Base-by-base conservation (phyloP, 2,113 vertebrate species). In the Peromyscus maniculatus region DNA sequence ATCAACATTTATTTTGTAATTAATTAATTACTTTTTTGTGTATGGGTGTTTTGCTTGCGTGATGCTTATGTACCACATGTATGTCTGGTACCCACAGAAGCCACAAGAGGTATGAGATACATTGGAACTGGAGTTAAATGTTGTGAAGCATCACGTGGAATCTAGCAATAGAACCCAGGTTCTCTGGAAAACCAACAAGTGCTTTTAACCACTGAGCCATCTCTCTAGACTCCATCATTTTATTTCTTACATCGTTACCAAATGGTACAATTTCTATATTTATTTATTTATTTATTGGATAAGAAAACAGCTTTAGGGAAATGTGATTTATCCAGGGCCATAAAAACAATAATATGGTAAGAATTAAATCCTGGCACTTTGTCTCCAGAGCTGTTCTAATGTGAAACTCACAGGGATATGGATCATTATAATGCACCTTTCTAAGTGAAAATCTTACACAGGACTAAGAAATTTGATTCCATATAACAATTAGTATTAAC, bases 401-500 rank as follows among this genome's bases (percentile, higher is more conserved):
- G 31, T 91, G 64, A 92, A 91, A 93, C 31, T 77, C 43, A 91
- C 10, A 87, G 12, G 55, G 92, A 82, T 69, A 82, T 49, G 52
- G 39, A 86, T 83, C 1, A 1, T 82, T 46, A 72, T 28, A 83
- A 17, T 75, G 11, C 1, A 93, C 89, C 77, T 91, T 91, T 21
- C 19, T 86, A 36, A 62, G 22, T 87, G 5, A 74, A 62, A 93
- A n/a, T 87, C 33, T 92, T 94, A 88, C 26, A 89, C 39, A 75
- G 74, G 22, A 26, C 87, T 11, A 78, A 4, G 1, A 19, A 74
- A 91, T 75, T 49, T 95, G 46, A 72, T 19, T 71, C 15, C 22
- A n/a, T 49, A 86, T 87, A 79, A 67, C 91, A 97, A 88, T 5
- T 57, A 91, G 66, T 43, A 46, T 67, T 39, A 86, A 86, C 59